phyloP scores from a whole-genome alignment of 2,888 invertebrate species.

The Antheraea assamensis region DNA sequence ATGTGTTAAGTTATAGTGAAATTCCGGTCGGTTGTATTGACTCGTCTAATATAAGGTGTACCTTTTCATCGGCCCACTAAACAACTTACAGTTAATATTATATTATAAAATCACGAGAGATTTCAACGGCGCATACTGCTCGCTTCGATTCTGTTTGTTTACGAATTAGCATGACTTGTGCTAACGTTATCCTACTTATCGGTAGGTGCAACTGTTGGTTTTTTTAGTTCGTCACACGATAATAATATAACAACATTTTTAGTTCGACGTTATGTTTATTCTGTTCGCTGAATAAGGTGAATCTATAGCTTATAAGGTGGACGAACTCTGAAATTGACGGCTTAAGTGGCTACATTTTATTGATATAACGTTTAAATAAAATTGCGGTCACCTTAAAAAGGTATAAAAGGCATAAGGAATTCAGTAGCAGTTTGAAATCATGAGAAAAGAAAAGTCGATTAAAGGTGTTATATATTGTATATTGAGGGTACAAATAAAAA shows the following conservation, averaged over 20 bases:
- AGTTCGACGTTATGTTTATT: conserved; percentile 42
- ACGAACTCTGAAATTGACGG: conserved; percentile 47
- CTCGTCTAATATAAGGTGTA: conserved; percentile 46
- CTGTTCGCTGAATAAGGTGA: conserved; percentile 40
- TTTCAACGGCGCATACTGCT: conserved; percentile 50
- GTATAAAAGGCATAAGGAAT: conserved; percentile 67
- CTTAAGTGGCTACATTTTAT: conserved; percentile 57
- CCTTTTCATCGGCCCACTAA: conserved; percentile 63
- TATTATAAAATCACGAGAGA: conserved; percentile 77
- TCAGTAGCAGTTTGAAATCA: conserved; percentile 75
- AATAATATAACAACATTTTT: conserved; percentile 58
- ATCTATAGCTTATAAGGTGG: conserved; percentile 46
- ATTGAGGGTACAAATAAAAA: too few relatives aligned
- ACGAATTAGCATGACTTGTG: conserved; percentile 61
- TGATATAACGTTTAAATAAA: conserved; percentile 70
- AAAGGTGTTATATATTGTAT: too few relatives aligned
- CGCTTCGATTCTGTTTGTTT: conserved; percentile 62
- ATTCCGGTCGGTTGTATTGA: conserved; percentile 68
- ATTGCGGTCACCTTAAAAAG: conserved; percentile 67
- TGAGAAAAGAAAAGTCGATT: conserved; percentile 75
- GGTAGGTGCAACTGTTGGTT: conserved; percentile 59
- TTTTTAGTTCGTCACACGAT: conserved; percentile 63
- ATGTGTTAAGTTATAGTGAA: conserved; percentile 57
- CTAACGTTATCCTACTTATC: conserved; percentile 75
- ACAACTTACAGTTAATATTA: conserved; percentile 71